A percentile compares a stretch with the other conserved stretches of the same genome.
Conservation (phyloP, 1,140 invertebrate species). For the Lethocerus indicus region DNA sequence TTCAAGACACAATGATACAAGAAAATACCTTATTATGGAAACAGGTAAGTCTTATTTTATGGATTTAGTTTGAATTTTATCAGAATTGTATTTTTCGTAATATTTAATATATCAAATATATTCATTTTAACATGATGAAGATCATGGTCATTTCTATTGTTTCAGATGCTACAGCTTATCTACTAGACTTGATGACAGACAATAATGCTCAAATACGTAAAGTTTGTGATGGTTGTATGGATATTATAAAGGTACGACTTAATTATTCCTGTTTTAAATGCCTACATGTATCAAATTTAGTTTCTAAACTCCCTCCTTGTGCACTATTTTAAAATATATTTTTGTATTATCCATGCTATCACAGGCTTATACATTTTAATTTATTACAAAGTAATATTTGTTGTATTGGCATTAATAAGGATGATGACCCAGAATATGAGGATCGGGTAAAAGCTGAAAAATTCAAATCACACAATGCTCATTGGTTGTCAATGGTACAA, state of each 20-base stretch:
- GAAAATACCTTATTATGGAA: slow-evolving; percentile 65
- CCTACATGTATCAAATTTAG: too few species aligned
- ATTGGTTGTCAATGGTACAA: slow-evolving; percentile 95
- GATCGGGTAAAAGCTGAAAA: slow-evolving; percentile 84
- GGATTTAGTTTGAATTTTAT: too few species aligned
- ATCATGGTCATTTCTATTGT: slow-evolving; percentile 8
- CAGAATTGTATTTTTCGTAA: slow-evolving; percentile 11
- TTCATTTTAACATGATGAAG: slow-evolving; percentile 3
- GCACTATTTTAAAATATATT: not conserved
- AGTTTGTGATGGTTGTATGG: slow-evolving; percentile 79
- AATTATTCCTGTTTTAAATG: too few species aligned
- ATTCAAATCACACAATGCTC: slow-evolving; percentile 90
- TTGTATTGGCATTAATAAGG: slow-evolving; percentile 26
- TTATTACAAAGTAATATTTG: slow-evolving; percentile 7
- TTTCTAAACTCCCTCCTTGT: not conserved
- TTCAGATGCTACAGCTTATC: slow-evolving; percentile 48
- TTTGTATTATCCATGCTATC: not conserved
- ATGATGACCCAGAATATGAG: slow-evolving; percentile 80
- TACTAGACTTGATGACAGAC: slow-evolving; percentile 96
- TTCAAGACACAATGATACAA: slow-evolving; percentile 63
- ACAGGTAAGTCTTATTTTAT: slow-evolving; percentile 45
- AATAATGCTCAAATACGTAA: slow-evolving; percentile 85
- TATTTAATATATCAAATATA: slow-evolving; percentile 7
- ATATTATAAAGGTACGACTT: slow-evolving; percentile 70
- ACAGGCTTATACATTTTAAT: not conserved